phyloP scores from a whole-genome alignment of 1,140 invertebrate species.

The Pogonognathellus flavescens region DNA sequence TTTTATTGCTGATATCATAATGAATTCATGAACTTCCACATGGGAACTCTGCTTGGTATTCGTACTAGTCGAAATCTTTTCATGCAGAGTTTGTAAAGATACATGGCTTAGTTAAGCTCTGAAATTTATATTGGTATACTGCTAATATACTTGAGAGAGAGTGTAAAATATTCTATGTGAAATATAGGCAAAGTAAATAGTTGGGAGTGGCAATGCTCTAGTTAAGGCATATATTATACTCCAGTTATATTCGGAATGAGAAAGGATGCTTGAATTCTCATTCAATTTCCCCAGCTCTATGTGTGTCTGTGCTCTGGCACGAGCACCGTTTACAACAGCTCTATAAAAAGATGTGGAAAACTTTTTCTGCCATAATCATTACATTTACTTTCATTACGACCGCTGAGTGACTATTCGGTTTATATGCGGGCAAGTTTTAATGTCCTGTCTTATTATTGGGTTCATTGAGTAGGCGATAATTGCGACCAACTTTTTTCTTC shows the following conservation, averaged over 20 bases:
- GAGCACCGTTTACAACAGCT: not conserved
- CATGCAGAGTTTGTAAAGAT: not conserved
- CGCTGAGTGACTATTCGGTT: not conserved
- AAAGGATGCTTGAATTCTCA: slow-evolving; percentile 4
- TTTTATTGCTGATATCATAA: not conserved
- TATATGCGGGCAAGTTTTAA: not conserved
- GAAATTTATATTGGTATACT: too few relatives aligned
- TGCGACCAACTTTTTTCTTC: slow-evolving; percentile 3
- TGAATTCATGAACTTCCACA: not conserved
- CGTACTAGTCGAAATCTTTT: not conserved
- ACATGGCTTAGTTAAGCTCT: not conserved
- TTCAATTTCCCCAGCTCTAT: not conserved
- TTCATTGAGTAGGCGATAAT: slow-evolving; percentile 32
- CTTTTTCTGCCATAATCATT: slow-evolving; percentile 36
- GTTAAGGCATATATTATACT: not conserved
- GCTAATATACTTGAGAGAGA: too few relatives aligned
- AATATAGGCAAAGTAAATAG: not conserved
- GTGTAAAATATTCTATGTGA: too few relatives aligned
- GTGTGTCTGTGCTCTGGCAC: not conserved
- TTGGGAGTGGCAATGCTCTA: not conserved
- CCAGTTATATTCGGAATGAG: not conserved
- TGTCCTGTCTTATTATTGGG: slow-evolving; percentile 24
- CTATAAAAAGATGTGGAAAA: slow-evolving; percentile 38
- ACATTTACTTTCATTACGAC: not conserved
- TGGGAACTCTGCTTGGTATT: not conserved